These are phyloP conservation scores for Cetoscarus ocellatus DNA, from an alignment of 2,797 vertebrate genomes.

Conservation along the genomic window DNA sequence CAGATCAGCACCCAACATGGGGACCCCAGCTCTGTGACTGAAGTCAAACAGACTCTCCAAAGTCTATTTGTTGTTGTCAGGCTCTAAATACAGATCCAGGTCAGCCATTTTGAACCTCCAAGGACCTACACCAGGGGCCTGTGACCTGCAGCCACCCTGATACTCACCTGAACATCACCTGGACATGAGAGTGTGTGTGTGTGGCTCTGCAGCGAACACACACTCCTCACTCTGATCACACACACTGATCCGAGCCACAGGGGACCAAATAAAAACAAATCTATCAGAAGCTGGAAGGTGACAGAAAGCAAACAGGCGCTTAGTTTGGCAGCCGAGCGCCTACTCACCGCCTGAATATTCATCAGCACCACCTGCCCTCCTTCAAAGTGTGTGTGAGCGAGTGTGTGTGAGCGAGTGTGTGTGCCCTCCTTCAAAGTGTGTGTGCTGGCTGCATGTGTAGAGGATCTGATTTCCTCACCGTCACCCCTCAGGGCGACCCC, in stretches of 20 bases:
- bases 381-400: background rate
- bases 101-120: background rate
- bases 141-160: background rate
- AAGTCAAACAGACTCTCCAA: too few relatives aligned
- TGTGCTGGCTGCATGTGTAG: slow-evolving; percentile 17
- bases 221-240: slow-evolving; percentile 9
- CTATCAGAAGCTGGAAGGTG: slow-evolving; percentile 34
- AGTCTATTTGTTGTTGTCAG: too few relatives aligned
- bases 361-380: slow-evolving; percentile 68
- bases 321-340: slow-evolving; percentile 45
- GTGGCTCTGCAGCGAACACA: background rate
- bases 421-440: slow-evolving; percentile 27
- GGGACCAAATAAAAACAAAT: slow-evolving; percentile 7
- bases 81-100: too few relatives aligned
- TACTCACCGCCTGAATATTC: slow-evolving; percentile 60
- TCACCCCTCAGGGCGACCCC: slow-evolving; percentile 8
- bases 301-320: slow-evolving; percentile 40
- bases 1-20: too few relatives aligned
- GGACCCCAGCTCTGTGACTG: too few relatives aligned
- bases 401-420: background rate
- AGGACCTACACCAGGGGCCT: background rate
- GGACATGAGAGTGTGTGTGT: background rate
- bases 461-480: slow-evolving; percentile 7
- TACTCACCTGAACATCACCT: slow-evolving; percentile 6
- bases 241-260: slow-evolving; percentile 1